Evolutionary conservation across 2,113 vertebrate species (phyloP).

Genomic region (Cephalopholis sonnerati): DNA sequence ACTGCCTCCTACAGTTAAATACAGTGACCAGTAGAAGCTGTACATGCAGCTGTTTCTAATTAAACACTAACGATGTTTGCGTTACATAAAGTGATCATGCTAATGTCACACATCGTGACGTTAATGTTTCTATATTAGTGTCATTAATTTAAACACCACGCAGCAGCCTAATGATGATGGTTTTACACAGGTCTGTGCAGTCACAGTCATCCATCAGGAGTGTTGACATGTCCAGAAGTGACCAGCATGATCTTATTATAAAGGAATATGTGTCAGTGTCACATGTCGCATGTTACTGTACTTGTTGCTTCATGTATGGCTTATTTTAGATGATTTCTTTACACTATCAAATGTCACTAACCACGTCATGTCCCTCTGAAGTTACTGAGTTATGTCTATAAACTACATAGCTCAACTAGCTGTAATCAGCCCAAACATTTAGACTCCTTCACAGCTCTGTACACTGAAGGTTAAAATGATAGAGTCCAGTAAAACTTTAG

Average conservation of each 20-base stretch:
- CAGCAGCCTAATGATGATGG: too few relatives aligned
- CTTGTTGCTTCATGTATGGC: neutral
- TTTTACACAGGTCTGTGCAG: too few relatives aligned
- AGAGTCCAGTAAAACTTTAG: neutral
- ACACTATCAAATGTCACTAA: neutral
- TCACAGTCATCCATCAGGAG: too few relatives aligned
- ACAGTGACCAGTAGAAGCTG: neutral
- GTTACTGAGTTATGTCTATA: neutral
- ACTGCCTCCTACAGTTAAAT: neutral
- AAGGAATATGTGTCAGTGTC: neutral
- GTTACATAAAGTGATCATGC: neutral
- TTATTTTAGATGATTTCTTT: neutral
- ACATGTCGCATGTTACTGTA: neutral
- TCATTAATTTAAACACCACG: too few relatives aligned
- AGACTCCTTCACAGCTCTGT: neutral
- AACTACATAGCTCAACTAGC: neutral
- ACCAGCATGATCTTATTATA: neutral
- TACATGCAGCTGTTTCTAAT: neutral
- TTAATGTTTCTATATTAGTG: rapidly evolving
- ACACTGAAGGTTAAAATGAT: neutral
- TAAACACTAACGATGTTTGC: neutral
- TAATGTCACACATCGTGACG: neutral
- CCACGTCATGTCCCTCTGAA: neutral
- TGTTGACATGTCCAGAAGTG: neutral
- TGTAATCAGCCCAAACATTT: neutral